These are phyloP conservation scores for Sussaba pulchella DNA, from an alignment of 2,888 invertebrate genomes.

Conservation along the genomic window DNA sequence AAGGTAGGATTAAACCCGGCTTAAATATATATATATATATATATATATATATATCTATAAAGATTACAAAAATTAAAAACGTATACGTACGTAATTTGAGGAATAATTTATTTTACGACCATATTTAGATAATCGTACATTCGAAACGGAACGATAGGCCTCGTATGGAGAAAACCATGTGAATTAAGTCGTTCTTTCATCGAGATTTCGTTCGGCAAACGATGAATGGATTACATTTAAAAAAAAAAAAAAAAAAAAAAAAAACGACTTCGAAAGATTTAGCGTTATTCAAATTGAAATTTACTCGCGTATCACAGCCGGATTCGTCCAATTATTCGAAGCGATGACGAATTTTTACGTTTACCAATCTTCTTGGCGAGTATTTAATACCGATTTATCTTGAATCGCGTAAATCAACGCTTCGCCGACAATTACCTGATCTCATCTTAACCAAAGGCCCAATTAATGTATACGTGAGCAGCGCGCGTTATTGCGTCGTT, in stretches of 20 bases:
- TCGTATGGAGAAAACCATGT: slow-evolving; percentile 36
- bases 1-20: slow-evolving; percentile 42
- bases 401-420: slow-evolving; percentile 12
- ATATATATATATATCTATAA: neutral
- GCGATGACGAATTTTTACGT: slow-evolving; percentile 49
- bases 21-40: slow-evolving; percentile 33
- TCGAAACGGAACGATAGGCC: slow-evolving; percentile 61
- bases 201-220: slow-evolving; percentile 28
- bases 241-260: slow-evolving; percentile 25
- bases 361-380: slow-evolving; percentile 19
- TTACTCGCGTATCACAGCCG: slow-evolving; percentile 26
- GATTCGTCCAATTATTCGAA: neutral
- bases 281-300: slow-evolving; percentile 44
- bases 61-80: slow-evolving; percentile 33
- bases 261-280: slow-evolving; percentile 26
- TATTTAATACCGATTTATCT: slow-evolving; percentile 34
- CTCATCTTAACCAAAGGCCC: slow-evolving; percentile 53
- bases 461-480: slow-evolving; percentile 31
- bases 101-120: slow-evolving; percentile 54
- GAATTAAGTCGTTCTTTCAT: neutral
- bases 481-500: slow-evolving; percentile 43
- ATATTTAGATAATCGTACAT: slow-evolving; percentile 53
- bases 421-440: slow-evolving; percentile 29
- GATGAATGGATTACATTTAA: slow-evolving; percentile 32
- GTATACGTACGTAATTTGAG: slow-evolving; percentile 47